These are phyloP conservation scores for Hippopotamus amphibius DNA, from an alignment of 2,113 vertebrate species.

Conservation along the genomic window DNA sequence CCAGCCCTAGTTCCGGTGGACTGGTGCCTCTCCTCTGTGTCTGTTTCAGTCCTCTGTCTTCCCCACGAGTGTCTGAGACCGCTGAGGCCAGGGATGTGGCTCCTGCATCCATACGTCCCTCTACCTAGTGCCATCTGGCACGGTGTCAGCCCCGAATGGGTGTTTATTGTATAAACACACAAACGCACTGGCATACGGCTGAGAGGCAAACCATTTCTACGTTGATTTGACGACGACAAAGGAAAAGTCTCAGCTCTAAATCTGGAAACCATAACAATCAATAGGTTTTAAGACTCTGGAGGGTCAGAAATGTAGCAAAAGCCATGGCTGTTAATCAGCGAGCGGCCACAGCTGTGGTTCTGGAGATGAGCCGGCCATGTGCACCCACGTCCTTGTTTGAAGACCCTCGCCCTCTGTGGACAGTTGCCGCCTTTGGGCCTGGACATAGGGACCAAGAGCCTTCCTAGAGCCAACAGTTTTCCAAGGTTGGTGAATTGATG, in stretches of 20 bases:
- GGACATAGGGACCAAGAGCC: neutral
- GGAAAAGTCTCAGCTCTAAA: slow-evolving; percentile 46
- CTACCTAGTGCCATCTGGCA: neutral
- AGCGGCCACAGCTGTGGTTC: slow-evolving; percentile 32
- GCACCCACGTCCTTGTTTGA: neutral
- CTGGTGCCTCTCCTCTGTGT: neutral
- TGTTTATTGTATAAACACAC: slow-evolving; percentile 5
- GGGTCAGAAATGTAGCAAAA: neutral
- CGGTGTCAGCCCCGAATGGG: neutral
- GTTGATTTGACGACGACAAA: slow-evolving; percentile 48
- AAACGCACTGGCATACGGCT: neutral
- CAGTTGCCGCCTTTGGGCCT: neutral
- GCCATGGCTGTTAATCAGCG: neutral
- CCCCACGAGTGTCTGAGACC: neutral
- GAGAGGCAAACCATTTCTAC: slow-evolving; percentile 40
- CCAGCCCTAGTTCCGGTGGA: no score
- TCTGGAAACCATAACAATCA: slow-evolving; percentile 51
- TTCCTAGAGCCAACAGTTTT: neutral
- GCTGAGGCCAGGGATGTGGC: neutral
- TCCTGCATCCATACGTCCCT: neutral
- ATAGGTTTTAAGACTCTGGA: neutral
- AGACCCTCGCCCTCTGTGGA: neutral
- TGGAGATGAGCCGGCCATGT: neutral
- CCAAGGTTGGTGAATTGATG: neutral
- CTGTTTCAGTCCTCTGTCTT: neutral